These are phyloP conservation scores for Gryllus bimaculatus DNA, from an alignment of 1,140 invertebrate species.

Conservation along the genomic window DNA sequence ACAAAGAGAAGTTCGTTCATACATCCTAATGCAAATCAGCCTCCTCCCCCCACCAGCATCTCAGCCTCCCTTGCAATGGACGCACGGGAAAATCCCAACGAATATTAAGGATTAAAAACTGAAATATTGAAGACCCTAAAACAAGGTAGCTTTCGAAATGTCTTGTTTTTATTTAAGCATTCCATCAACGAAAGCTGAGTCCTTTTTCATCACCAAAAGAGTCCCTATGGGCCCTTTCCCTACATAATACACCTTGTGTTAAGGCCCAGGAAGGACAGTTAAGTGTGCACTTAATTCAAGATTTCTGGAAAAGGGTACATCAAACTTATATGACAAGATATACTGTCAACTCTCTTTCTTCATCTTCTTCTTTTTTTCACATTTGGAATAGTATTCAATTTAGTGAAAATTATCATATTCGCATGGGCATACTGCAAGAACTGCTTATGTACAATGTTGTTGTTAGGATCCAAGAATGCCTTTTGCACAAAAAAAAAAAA, in stretches of 20 bases:
- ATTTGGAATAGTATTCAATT: too few relatives aligned
- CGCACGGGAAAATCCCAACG: conserved; percentile 69
- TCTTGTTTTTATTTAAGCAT: conserved; percentile 44
- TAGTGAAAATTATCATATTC: too few relatives aligned
- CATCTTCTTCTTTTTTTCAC: too few relatives aligned
- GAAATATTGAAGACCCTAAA: background rate
- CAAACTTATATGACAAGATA: too few relatives aligned
- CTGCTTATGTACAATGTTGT: too few relatives aligned
- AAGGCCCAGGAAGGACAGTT: conserved; percentile 90
- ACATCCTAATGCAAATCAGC: conserved; percentile 51
- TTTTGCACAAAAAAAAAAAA: too few relatives aligned
- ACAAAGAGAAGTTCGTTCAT: conserved; percentile 62
- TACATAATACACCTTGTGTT: conserved; percentile 75
- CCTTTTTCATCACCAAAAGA: conserved; percentile 60
- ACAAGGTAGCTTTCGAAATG: background rate
- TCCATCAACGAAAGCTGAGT: conserved; percentile 73
- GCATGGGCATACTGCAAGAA: too few relatives aligned
- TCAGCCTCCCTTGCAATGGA: conserved; percentile 37
- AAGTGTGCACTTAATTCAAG: conserved; percentile 27
- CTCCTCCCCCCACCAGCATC: conserved; percentile 32
- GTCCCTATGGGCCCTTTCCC: conserved; percentile 48
- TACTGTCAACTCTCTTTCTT: too few relatives aligned
- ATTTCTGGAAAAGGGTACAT: too few relatives aligned
- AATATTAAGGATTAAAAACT: too few relatives aligned
- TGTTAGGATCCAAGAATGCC: too few relatives aligned